Evolutionary conservation across 1,140 invertebrate genomes (phyloP).

Genomic region (Brachionus plicatilis): DNA sequence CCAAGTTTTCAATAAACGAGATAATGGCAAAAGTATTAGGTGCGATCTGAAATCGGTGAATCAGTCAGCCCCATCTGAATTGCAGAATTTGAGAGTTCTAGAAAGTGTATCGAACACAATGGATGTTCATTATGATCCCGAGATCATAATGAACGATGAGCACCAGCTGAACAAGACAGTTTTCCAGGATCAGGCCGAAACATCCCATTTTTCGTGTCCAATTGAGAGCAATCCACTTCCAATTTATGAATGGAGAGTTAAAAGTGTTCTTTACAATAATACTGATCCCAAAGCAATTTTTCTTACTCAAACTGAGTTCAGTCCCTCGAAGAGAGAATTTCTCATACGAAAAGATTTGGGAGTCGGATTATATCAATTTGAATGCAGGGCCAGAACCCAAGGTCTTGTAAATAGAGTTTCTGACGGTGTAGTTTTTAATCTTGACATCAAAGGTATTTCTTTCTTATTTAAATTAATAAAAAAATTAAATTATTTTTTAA

Average conservation of each 20-base stretch:
- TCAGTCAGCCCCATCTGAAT: not conserved
- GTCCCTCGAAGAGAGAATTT: not conserved
- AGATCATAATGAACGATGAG: not conserved
- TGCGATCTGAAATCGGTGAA: not conserved
- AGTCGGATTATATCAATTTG: conserved; percentile 11
- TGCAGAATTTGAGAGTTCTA: not conserved
- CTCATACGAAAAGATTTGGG: conserved; percentile 7
- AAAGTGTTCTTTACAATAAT: not conserved
- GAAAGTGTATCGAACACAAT: not conserved
- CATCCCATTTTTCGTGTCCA: not conserved
- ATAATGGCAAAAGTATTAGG: not conserved
- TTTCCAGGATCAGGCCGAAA: not conserved
- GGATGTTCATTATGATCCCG: conserved; percentile 31
- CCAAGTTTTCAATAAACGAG: not conserved
- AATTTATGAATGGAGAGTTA: conserved; percentile 5
- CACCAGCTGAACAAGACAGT: not conserved
- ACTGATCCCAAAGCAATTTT: not conserved
- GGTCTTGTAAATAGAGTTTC: conserved; percentile 17
- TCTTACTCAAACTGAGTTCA: not conserved
- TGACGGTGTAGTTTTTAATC: not conserved
- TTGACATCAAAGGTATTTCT: not conserved
- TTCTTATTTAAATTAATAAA: not conserved
- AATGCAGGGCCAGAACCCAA: not conserved
- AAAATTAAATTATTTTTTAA: not conserved
- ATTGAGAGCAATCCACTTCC: conserved; percentile 5